These are phyloP conservation scores for rabbit (Oryctolagus cuniculus) DNA, from an alignment of 2,113 vertebrate species.

Conservation along the genomic window mOryCun1.1 NC_091437.1:26386001-26386500, in stretches of 20 bases:
- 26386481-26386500: background rate
- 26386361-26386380: background rate
- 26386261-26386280: slow-evolving; percentile 66
- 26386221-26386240: slow-evolving; percentile 61
- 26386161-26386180: background rate
- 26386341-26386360: background rate
- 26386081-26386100: background rate
- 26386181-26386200: slow-evolving; percentile 5
- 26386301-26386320: slow-evolving; percentile 37
- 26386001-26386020: background rate
- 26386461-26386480: background rate
- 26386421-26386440: background rate
- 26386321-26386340: background rate
- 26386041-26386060: slow-evolving; percentile 50
- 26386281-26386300: slow-evolving; percentile 49
- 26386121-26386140: background rate
- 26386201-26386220: slow-evolving; percentile 15
- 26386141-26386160: slow-evolving; percentile 27
- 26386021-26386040: background rate
- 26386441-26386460: background rate
- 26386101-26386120: slow-evolving; percentile 32
- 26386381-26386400: background rate
- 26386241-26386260: slow-evolving; percentile 59
- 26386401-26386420: background rate
- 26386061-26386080: slow-evolving; percentile 66